phyloP scores from a whole-genome alignment of 2,113 vertebrate species.

The Chloroceryle aenea region DNA sequence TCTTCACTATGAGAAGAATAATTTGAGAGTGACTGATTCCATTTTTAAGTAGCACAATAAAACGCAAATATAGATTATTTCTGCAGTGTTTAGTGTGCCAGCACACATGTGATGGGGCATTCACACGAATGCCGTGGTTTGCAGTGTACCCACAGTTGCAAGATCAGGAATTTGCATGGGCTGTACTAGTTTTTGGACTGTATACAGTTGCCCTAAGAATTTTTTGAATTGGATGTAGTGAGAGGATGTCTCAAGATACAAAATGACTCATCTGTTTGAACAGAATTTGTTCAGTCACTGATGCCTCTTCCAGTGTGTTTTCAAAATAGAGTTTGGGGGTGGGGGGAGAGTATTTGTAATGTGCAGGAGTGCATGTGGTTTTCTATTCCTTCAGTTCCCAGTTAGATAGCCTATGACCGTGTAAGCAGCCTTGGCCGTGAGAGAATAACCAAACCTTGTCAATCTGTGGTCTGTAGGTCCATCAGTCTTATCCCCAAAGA shows the following conservation, averaged over 20 bases:
- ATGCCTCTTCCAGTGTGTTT: background rate
- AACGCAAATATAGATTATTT: background rate
- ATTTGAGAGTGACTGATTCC: background rate
- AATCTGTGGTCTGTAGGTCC: background rate
- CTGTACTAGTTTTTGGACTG: background rate
- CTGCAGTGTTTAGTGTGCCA: background rate
- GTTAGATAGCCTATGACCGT: accelerated
- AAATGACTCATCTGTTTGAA: background rate
- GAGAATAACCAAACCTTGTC: background rate
- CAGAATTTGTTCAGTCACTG: background rate
- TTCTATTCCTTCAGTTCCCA: background rate
- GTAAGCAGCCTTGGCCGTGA: background rate
- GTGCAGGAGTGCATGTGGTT: accelerated
- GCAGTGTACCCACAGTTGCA: background rate
- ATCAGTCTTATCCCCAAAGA: background rate
- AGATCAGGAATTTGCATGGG: background rate
- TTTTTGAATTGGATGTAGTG: background rate
- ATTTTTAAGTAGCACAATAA: background rate
- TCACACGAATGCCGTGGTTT: background rate
- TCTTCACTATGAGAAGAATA: background rate
- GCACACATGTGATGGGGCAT: background rate
- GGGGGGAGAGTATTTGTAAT: background rate
- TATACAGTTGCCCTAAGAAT: background rate
- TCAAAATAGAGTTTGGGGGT: background rate
- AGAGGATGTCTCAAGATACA: background rate